A percentile compares a stretch with the other conserved stretches of the same genome.
Evolutionary conservation across 1,140 invertebrate genomes (phyloP).

Genomic region (Listronotus oregonensis): DNA sequence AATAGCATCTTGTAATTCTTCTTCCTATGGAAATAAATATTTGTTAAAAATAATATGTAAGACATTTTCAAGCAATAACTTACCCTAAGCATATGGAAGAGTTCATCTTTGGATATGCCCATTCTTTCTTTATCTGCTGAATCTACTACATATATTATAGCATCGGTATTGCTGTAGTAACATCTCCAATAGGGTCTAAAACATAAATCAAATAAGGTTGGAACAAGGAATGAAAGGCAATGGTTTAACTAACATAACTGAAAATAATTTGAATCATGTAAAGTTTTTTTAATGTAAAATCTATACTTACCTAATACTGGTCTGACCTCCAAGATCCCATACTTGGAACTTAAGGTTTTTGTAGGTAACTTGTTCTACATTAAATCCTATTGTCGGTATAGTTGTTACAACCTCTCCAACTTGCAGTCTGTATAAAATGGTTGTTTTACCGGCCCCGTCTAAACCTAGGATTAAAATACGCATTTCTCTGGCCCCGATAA

Average conservation of each 20-base stretch:
- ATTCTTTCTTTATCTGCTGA: constrained; percentile 98
- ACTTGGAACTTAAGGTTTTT: constrained; percentile 97
- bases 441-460: constrained; percentile 98
- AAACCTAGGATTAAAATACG: constrained; percentile 96
- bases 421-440: constrained; percentile 97
- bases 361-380: constrained; percentile 95
- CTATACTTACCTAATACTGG: constrained; percentile 72
- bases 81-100: constrained; percentile 93
- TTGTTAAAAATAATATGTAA: background rate
- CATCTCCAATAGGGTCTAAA: constrained; percentile 98
- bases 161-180: constrained; percentile 99
- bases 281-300: background rate
- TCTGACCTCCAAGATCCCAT: constrained; percentile 98
- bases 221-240: too few relatives aligned
- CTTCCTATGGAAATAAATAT: constrained; percentile 71
- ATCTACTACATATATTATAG: constrained; percentile 99
- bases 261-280: too few relatives aligned
- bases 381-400: constrained; percentile 98
- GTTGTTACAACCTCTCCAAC: constrained; percentile 99
- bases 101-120: constrained; percentile 98
- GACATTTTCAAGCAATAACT: constrained; percentile 4
- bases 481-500: constrained; percentile 94
- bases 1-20: constrained; percentile 94
- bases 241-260: too few relatives aligned
- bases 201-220: constrained; percentile 44